Base-by-base conservation (phyloP, 2,113 vertebrate genomes). In the Pseudopodoces humilis region DNA sequence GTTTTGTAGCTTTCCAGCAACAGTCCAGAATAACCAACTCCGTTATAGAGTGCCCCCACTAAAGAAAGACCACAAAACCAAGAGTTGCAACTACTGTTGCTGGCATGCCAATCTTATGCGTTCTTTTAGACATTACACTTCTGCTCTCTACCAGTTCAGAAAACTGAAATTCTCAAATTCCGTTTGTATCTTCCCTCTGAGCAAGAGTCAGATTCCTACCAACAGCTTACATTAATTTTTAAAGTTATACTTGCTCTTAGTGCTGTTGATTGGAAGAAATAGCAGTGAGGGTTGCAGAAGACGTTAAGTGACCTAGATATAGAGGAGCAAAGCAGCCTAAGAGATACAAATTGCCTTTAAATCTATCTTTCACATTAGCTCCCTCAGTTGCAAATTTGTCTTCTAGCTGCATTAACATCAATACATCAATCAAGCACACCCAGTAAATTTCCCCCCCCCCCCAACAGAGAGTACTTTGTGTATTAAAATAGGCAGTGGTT, bases 141-240 rank as follows among this genome's bases (percentile, higher is more conserved):
- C 28, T 78, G 44, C n/a, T 81, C 30, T 49, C 27, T 33, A 55
- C 6, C 37, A 64, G 33, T 28, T 81, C 56, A 91, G 62, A 87
- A 88, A 75, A 75, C 17, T 13, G 30, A 62, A 78, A 49, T 86
- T 81, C 77, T 95, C 86, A 75, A 78, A 77, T 59, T 91, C 69
- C 60, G 69, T 52, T 78, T 91, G 35, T 46, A 64, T 56, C 23
- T 82, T 77, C 68, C 49, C 80, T 79, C 88, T 79, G 44, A 94
- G 80, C 62, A 82, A 81, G 80, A 91, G 64, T 88, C 71, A 82
- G 84, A 91, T 84, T 89, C 56, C 56, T 90, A 88, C 64, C 95
- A 93, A 95, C 65, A 53, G 69, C 69, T 92, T 60, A 76, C 83
- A 96, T 96, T 76, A 96, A 96, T 94, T 95, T 97, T 97, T 95